Evolutionary conservation across 2,888 invertebrate genomes (phyloP), one percentile per base, ranked within the genome.

Genomic region (Rambutsinella grinnellia): DNA sequence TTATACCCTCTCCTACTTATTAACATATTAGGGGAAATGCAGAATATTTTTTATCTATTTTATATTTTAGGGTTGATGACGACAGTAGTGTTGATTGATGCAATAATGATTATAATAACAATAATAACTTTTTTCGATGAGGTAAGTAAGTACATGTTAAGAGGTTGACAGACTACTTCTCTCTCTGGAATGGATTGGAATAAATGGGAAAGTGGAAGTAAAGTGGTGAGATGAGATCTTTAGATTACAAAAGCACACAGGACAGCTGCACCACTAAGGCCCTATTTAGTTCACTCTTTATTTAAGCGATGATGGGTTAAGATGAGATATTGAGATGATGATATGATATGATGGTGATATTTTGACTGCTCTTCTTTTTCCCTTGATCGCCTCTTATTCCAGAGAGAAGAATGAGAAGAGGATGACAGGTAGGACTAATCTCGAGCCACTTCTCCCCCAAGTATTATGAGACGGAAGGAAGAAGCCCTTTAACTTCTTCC

Each of bases 151-250:
- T 71, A 63, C 56, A 63, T 71, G 71, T 71, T 71, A 63, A 71
- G 71, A 71, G 71, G 71, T 71, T 71, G 71, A 71, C 71, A 71
- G 63, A 71, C 71, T 71, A 71, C 71, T 71, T 71, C n/a, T n/a
- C n/a, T n/a, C n/a, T n/a, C 71, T 71, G 71, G 71, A 71, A 63
- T 56, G 63, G 71, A 71, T 71, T 27, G 71, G 63, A 57, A 71
- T 71, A 71, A 71, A 71, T 58, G 53, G 49, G 15, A 53, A 23
- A 1, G 65, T 44, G 54, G 10, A 6, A 56, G 56, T 23, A 24
- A 6, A 51, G 60, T 36, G 47, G 46, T 46, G 70, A 70, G 49
- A 70, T 71, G 63, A 56, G 71, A 62, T 71, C 57, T 62, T n/a
- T n/a, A n/a, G 71, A 71, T 71, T 71, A 63, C 71, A 71, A n/a